Percentiles rank a stretch among this genome's conserved stretches.
phyloP scores from a whole-genome alignment of 2,888 invertebrate species.

The Lissonota sp. region DNA sequence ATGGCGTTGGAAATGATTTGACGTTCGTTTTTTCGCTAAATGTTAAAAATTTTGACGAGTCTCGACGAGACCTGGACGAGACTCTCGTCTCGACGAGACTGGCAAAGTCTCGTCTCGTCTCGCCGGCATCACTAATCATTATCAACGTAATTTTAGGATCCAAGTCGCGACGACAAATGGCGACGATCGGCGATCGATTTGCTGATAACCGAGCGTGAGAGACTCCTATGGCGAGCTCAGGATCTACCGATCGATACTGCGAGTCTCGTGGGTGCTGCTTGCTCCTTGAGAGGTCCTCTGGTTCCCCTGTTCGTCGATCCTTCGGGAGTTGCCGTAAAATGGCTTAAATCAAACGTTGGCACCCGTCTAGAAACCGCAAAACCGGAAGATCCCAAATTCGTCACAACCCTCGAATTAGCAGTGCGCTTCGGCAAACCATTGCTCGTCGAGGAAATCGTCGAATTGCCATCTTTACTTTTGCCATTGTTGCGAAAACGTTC shows the following conservation, averaged over 20 bases:
- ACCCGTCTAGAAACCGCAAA: slow-evolving; percentile 91
- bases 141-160: slow-evolving; percentile 63
- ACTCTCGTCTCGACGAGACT: too few species aligned
- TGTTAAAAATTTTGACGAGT: too few species aligned
- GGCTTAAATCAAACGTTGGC: slow-evolving; percentile 91
- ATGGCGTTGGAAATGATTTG: too few species aligned
- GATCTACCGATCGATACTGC: slow-evolving; percentile 89
- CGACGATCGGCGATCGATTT: slow-evolving; percentile 75
- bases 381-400: slow-evolving; percentile 90
- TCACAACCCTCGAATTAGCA: slow-evolving; percentile 90
- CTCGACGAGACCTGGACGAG: too few species aligned
- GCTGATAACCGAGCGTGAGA: slow-evolving; percentile 88
- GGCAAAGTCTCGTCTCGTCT: too few species aligned
- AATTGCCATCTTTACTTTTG: slow-evolving; percentile 78
- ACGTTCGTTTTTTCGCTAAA: too few species aligned
- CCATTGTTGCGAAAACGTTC: slow-evolving; percentile 76
- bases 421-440: slow-evolving; percentile 85
- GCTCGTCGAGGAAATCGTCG: slow-evolving; percentile 79
- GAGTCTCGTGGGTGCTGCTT: slow-evolving; percentile 79
- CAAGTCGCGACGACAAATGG: slow-evolving; percentile 74
- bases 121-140: too few species aligned
- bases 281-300: slow-evolving; percentile 84
- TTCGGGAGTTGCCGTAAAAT: slow-evolving; percentile 91
- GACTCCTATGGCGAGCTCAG: slow-evolving; percentile 93
- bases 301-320: slow-evolving; percentile 95